Evolutionary conservation across 2,113 vertebrate genomes (phyloP).

Genomic region (Trematocara macrostoma): DNA sequence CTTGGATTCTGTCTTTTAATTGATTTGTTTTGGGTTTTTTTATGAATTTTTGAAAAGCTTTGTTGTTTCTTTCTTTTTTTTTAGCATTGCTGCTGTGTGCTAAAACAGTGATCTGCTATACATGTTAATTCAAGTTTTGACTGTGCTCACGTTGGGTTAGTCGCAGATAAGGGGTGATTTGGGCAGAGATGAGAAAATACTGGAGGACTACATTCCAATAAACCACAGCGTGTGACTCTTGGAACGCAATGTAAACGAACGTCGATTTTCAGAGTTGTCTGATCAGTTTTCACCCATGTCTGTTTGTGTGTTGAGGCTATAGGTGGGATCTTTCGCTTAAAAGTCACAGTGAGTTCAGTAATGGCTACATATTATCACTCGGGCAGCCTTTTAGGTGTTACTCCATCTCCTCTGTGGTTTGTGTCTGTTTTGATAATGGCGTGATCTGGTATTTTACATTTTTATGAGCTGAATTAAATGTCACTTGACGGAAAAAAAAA

Average conservation of each 20-base stretch:
- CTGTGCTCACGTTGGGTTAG: conserved; percentile 23
- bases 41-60: conserved; percentile 24
- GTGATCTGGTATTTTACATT: conserved; percentile 31
- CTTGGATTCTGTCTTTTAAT: conserved; percentile 26
- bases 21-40: not conserved
- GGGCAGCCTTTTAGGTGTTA: conserved; percentile 42
- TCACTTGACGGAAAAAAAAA: not conserved
- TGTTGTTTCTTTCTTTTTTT: conserved; percentile 18
- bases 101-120: conserved; percentile 45
- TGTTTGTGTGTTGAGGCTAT: conserved; percentile 54
- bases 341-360: conserved; percentile 44
- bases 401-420: conserved; percentile 41
- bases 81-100: conserved; percentile 56
- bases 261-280: not conserved
- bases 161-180: not conserved
- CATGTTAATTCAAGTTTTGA: conserved; percentile 43
- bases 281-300: conserved; percentile 2
- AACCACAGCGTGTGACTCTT: not conserved
- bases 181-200: not conserved
- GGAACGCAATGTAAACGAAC: conserved; percentile 24
- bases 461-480: conserved; percentile 4
- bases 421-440: conserved; percentile 41
- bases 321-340: conserved; percentile 45
- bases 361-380: conserved; percentile 14
- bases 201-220: conserved; percentile 37